Percentiles rank a stretch among this genome's conserved stretches.
These are phyloP conservation scores for Dicyrtomina minuta DNA, from an alignment of 2,888 invertebrate genomes.

Conservation along the genomic window DNA sequence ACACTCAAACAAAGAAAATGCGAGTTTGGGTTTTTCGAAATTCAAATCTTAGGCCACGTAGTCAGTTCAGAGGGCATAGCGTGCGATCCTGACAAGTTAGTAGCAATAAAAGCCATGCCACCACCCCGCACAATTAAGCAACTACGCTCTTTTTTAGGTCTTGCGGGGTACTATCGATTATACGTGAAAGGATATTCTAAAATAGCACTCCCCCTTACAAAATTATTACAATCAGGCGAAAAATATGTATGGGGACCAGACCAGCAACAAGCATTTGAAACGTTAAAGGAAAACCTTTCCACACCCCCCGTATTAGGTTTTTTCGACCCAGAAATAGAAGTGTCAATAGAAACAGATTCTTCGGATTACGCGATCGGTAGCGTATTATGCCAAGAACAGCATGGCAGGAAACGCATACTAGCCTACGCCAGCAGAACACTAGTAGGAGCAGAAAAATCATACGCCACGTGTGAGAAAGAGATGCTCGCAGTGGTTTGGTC, in stretches of 20 bases:
- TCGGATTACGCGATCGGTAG: neutral
- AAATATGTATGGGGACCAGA: neutral
- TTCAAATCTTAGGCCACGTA: too few species aligned
- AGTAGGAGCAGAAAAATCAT: neutral
- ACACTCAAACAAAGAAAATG: neutral
- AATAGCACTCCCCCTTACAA: neutral
- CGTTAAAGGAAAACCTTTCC: neutral
- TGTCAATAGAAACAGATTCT: neutral
- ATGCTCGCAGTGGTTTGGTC: too few species aligned
- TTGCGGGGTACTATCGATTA: neutral
- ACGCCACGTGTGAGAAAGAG: too few species aligned
- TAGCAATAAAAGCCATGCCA: neutral
- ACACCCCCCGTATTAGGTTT: too few species aligned
- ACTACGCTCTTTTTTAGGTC: neutral
- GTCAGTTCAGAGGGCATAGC: too few species aligned
- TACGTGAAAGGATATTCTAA: neutral
- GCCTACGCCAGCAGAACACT: neutral
- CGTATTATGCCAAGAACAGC: neutral
- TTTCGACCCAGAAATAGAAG: too few species aligned
- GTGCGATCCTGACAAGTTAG: too few species aligned
- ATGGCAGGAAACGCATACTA: neutral
- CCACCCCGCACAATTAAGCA: neutral
- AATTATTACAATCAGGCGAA: neutral
- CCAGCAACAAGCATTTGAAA: neutral
- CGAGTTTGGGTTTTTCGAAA: too few species aligned